Evolutionary conservation across 2,113 vertebrate genomes (phyloP).

Genomic region (Cheilinus undulatus): DNA sequence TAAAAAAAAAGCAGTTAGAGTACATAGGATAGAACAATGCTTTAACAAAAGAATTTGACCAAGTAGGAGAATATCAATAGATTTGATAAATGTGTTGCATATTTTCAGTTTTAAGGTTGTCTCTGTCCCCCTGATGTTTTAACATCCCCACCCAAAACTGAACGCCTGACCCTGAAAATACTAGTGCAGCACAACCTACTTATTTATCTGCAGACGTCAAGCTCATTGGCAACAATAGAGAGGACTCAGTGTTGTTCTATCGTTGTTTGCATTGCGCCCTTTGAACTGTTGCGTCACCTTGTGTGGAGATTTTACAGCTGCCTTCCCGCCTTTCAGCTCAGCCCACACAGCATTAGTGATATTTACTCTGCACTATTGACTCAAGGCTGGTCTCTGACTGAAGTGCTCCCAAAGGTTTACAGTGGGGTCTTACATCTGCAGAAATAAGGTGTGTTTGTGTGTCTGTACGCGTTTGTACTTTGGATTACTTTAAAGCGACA

Average conservation of each 20-base stretch:
- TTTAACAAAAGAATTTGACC: too few species aligned
- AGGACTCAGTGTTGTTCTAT: neutral
- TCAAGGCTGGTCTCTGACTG: constrained; percentile 42
- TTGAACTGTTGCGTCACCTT: constrained; percentile 51
- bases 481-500: constrained; percentile 11
- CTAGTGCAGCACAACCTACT: neutral
- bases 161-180: neutral
- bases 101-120: too few species aligned
- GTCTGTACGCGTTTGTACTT: constrained; percentile 24
- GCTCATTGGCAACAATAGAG: neutral
- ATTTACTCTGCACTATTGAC: constrained; percentile 67
- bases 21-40: too few species aligned
- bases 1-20: neutral
- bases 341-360: constrained; percentile 11
- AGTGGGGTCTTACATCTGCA: constrained; percentile 1
- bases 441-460: constrained; percentile 17
- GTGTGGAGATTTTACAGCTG: constrained; percentile 42
- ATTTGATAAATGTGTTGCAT: too few species aligned
- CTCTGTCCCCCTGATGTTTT: too few species aligned
- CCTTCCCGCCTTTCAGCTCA: constrained; percentile 11
- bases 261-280: constrained; percentile 27
- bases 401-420: constrained; percentile 30
- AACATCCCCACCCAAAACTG: neutral
- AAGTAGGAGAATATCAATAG: too few species aligned
- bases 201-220: neutral